Conservation (phyloP, 2,888 invertebrate genomes). For the Rhingia rostrata region DNA sequence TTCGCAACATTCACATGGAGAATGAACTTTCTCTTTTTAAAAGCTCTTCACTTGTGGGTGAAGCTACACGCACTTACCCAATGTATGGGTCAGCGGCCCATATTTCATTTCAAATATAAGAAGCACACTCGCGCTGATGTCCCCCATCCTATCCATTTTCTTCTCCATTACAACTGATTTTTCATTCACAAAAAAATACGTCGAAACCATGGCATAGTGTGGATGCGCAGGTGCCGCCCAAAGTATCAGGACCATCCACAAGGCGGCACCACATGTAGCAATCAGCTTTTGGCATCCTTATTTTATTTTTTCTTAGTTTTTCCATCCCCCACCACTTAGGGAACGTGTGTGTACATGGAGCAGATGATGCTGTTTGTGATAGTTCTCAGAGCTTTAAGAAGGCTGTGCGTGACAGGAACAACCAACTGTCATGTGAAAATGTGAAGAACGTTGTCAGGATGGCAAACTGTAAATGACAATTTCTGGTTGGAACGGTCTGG, state of each 20-base stretch:
- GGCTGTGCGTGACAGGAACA: slow-evolving; percentile 61
- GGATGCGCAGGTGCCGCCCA: slow-evolving; percentile 30
- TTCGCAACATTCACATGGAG: slow-evolving; percentile 45
- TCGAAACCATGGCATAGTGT: slow-evolving; percentile 17
- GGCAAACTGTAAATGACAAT: slow-evolving; percentile 63
- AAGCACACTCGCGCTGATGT: slow-evolving; percentile 29
- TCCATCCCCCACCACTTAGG: slow-evolving; percentile 3
- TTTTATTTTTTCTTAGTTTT: slow-evolving; percentile 11
- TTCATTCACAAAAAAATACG: slow-evolving; percentile 74
- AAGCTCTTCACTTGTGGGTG: slow-evolving; percentile 54
- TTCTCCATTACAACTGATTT: slow-evolving; percentile 59
- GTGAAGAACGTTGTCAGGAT: slow-evolving; percentile 44
- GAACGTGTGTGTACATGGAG: slow-evolving; percentile 22
- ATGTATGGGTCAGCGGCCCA: slow-evolving; percentile 72
- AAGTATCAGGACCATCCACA: slow-evolving; percentile 25
- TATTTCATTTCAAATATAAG: slow-evolving; percentile 62
- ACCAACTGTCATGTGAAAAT: slow-evolving; percentile 57
- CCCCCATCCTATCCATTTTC: slow-evolving; percentile 36
- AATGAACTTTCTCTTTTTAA: slow-evolving; percentile 66
- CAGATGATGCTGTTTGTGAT: slow-evolving; percentile 56
- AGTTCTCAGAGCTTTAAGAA: slow-evolving; percentile 51
- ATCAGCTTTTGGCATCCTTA: slow-evolving; percentile 52
- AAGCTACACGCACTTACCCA: slow-evolving; percentile 51
- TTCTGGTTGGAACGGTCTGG: slow-evolving; percentile 30
- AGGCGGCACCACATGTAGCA: slow-evolving; percentile 24